Conservation (phyloP, 2,888 invertebrate species). For the Leucoptera coffeella region DNA sequence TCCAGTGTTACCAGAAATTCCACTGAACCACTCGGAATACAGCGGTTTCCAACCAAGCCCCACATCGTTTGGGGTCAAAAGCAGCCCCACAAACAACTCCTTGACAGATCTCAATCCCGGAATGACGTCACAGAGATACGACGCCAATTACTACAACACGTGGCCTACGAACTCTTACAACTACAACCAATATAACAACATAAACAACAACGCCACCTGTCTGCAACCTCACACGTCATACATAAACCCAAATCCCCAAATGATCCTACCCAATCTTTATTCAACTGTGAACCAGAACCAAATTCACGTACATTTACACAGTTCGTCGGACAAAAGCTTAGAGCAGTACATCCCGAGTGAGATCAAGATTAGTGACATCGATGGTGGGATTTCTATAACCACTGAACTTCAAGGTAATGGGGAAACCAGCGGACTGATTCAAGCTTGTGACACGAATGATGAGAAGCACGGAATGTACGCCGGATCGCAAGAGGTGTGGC, state of each 20-base stretch:
- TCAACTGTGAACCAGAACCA: constrained; percentile 84
- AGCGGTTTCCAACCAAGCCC: constrained; percentile 27
- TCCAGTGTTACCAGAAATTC: constrained; percentile 54
- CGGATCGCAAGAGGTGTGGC: constrained; percentile 57
- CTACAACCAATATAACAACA: constrained; percentile 67
- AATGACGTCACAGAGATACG: constrained; percentile 31
- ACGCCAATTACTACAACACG: constrained; percentile 54
- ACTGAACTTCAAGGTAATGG: constrained; percentile 38
- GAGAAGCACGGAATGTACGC: constrained; percentile 39
- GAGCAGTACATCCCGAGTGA: constrained; percentile 59
- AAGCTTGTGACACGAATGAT: constrained; percentile 46
- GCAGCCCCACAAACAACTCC: constrained; percentile 28
- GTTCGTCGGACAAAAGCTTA: constrained; percentile 57
- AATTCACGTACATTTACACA: constrained; percentile 75
- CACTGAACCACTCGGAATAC: constrained; percentile 36
- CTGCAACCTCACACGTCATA: constrained; percentile 54
- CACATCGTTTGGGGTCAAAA: constrained; percentile 24
- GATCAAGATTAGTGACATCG: constrained; percentile 56
- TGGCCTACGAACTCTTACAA: constrained; percentile 61
- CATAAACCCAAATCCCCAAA: constrained; percentile 57
- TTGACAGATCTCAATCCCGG: constrained; percentile 40
- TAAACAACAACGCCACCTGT: constrained; percentile 49
- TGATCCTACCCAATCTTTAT: constrained; percentile 74
- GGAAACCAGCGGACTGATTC: constrained; percentile 39
- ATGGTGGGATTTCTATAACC: constrained; percentile 52